phyloP scores from a whole-genome alignment of 30 jellyfish, hydroid and myxozoan genomes.

The Pelagia noctiluca region DNA sequence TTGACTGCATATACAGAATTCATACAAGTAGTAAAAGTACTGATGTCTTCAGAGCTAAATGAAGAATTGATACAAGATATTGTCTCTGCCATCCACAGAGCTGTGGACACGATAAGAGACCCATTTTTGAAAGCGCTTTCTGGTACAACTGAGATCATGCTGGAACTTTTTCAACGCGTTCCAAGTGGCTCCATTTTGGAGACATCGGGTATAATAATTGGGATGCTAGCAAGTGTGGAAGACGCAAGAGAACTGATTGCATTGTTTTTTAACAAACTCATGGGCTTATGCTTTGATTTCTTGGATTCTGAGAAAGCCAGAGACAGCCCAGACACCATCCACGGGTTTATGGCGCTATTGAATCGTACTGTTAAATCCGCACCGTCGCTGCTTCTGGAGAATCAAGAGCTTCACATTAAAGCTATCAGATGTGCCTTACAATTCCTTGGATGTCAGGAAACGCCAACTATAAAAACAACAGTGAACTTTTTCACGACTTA shows the following conservation, averaged over 20 bases:
- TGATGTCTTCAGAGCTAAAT: conserved; percentile 7
- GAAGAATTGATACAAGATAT: conserved; percentile 68
- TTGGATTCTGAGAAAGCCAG: conserved; percentile 43
- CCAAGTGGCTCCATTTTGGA: conserved; percentile 72
- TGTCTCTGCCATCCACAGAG: conserved; percentile 61
- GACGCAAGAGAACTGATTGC: conserved; percentile 17
- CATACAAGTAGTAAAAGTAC: conserved; percentile 13
- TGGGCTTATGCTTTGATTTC: conserved; percentile 25
- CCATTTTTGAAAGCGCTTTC: conserved; percentile 65
- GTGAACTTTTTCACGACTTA: conserved; percentile 61
- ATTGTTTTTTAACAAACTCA: conserved; percentile 52
- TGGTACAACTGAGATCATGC: conserved; percentile 42
- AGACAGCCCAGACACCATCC: conserved; percentile 74
- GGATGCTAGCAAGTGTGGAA: conserved; percentile 75
- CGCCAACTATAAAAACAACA: conserved; percentile 83
- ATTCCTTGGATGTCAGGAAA: conserved; percentile 73
- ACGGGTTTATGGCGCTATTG: conserved; percentile 74
- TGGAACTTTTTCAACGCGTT: conserved; percentile 37
- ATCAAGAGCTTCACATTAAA: conserved; percentile 53
- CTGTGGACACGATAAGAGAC: conserved; percentile 84
- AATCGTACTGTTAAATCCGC: conserved; percentile 76
- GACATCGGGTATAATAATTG: conserved; percentile 70
- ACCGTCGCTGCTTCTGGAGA: conserved; percentile 50
- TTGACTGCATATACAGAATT: conserved; percentile 39
- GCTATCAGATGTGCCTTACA: conserved; percentile 55